phyloP scores from a whole-genome alignment of 2,113 vertebrate genomes.

The Cariama cristata region DNA sequence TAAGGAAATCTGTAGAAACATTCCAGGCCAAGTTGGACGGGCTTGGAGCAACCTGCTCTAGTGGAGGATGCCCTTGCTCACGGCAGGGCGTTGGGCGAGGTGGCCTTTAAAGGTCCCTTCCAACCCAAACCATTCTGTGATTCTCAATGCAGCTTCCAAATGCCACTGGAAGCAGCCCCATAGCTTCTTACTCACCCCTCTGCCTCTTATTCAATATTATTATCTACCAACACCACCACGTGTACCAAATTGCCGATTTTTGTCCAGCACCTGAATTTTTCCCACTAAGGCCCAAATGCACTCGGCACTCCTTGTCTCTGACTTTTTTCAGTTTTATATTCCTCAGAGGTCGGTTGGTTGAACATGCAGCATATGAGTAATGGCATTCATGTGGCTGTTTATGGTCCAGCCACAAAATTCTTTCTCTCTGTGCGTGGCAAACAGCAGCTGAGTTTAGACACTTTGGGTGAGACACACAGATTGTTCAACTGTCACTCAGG shows the following conservation, averaged over 20 bases:
- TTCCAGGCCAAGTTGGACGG: neutral
- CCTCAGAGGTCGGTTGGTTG: neutral
- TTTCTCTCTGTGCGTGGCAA: neutral
- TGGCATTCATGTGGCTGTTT: neutral
- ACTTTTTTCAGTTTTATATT: neutral
- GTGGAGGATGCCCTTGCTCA: neutral
- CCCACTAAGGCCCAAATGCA: too few species aligned
- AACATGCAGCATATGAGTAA: neutral
- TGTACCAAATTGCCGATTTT: neutral
- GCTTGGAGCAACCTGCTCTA: neutral
- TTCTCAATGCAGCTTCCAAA: neutral
- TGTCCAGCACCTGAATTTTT: neutral
- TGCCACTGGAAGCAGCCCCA: neutral
- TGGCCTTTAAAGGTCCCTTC: neutral
- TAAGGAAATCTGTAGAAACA: too few species aligned
- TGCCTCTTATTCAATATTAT: rapidly evolving
- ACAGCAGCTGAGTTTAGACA: neutral
- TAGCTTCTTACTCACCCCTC: too few species aligned
- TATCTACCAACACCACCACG: rapidly evolving
- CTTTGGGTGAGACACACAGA: neutral
- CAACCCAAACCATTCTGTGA: neutral
- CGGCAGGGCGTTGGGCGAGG: neutral
- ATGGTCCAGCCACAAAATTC: too few species aligned
- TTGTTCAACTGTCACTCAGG: neutral
- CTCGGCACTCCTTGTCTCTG: neutral